Conservation (phyloP, 2,113 vertebrate species). For the Etia nguti region DNA sequence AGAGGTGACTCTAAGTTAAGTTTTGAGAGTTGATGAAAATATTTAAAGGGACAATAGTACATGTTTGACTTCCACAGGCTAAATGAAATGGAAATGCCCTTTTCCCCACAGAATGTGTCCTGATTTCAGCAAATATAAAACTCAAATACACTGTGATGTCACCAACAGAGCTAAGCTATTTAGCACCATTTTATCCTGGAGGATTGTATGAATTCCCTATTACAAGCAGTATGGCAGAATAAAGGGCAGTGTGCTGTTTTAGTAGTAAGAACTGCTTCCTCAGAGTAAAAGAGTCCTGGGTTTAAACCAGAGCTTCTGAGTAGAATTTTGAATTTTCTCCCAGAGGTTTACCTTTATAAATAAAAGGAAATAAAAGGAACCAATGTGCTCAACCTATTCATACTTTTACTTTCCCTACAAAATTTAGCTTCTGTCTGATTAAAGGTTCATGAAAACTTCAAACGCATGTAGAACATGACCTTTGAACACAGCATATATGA, state of each 20-base stretch:
- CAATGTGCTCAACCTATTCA: not conserved
- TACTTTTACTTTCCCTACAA: not conserved
- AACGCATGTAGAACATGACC: not conserved
- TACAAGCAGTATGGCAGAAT: not conserved
- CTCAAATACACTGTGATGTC: not conserved
- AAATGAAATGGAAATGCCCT: slow-evolving; percentile 5
- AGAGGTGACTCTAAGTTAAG: slow-evolving; percentile 33
- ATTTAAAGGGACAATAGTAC: not conserved
- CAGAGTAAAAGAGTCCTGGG: not conserved
- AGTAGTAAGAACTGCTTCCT: not conserved
- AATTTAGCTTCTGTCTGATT: not conserved
- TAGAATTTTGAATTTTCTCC: not conserved
- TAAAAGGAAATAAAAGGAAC: not conserved
- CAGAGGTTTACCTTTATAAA: not conserved
- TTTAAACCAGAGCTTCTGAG: not conserved
- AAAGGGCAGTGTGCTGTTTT: not conserved
- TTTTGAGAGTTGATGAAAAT: slow-evolving; percentile 8
- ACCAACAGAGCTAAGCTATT: not conserved
- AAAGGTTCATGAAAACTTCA: not conserved
- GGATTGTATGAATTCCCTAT: not conserved
- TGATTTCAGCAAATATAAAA: not conserved
- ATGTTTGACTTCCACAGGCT: not conserved
- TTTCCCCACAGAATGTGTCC: not conserved
- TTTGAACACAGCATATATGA: not conserved
- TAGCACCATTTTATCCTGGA: not conserved